A percentile compares a stretch with the other conserved stretches of the same genome.
These are phyloP conservation scores for Athalia rosae DNA, from an alignment of 2,888 invertebrate genomes.

Conservation along the genomic window DNA sequence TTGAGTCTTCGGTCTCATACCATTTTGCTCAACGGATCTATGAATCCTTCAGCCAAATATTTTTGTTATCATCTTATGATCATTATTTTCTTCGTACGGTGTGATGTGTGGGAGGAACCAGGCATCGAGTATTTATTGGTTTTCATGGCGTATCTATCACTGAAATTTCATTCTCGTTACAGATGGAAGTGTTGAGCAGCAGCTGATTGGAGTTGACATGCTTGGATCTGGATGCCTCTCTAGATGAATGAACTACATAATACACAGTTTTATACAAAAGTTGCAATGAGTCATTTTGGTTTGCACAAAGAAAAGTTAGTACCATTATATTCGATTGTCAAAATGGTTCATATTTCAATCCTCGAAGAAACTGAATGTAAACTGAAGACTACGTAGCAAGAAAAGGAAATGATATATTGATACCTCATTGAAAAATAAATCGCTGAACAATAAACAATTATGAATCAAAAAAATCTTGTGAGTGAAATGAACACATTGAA, in stretches of 20 bases:
- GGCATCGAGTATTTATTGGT: conserved; percentile 29
- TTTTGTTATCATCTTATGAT: conserved; percentile 24
- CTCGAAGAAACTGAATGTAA: not conserved
- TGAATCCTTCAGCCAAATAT: not conserved
- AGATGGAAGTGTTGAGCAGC: conserved; percentile 7
- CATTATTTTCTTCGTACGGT: conserved; percentile 14
- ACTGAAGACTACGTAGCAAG: not conserved
- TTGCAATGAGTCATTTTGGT: conserved; percentile 51
- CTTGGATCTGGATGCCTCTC: not conserved
- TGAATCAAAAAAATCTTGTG: conserved; percentile 26
- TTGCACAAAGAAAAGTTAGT: conserved; percentile 71
- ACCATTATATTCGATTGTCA: not conserved
- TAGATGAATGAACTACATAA: not conserved
- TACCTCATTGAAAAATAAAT: not conserved
- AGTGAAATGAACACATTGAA: conserved; percentile 1
- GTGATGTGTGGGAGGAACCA: conserved; percentile 19
- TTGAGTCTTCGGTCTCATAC: conserved; percentile 25
- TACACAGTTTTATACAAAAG: conserved; percentile 14
- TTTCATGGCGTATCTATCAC: not conserved
- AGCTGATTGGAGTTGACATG: not conserved
- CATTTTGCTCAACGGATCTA: conserved; percentile 12
- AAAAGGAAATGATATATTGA: not conserved
- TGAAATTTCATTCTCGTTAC: conserved; percentile 15
- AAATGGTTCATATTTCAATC: not conserved
- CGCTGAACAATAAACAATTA: conserved; percentile 22